Evolutionary conservation across 2,113 vertebrate species (phyloP).

Genomic region (Australoheros scitulus): DNA sequence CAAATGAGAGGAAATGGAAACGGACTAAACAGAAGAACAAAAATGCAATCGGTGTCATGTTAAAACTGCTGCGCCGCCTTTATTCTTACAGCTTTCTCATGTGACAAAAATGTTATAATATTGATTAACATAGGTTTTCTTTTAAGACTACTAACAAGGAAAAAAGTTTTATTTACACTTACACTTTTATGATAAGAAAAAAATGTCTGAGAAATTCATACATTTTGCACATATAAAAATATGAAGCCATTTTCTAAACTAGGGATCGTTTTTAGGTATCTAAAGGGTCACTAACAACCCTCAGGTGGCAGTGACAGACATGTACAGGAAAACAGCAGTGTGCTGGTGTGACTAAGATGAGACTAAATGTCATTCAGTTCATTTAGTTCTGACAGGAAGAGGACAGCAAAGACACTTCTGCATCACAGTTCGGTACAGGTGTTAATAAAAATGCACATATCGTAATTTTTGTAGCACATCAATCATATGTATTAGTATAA

Average conservation of each 20-base stretch:
- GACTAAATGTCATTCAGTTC: neutral
- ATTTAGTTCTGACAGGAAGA: neutral
- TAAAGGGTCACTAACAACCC: neutral
- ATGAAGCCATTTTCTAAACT: too few species aligned
- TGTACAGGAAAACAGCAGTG: neutral
- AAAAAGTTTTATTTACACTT: neutral
- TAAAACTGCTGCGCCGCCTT: neutral
- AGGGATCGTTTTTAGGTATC: too few species aligned
- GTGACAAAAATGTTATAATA: neutral
- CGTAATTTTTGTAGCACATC: neutral
- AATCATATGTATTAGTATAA: too few species aligned
- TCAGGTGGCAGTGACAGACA: constrained; percentile 38
- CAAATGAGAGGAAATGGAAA: too few species aligned
- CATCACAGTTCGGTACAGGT: accelerated
- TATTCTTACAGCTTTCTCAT: neutral
- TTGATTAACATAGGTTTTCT: neutral
- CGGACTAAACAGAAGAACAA: too few species aligned
- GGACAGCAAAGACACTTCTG: neutral
- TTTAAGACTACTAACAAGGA: accelerated
- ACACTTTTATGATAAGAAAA: neutral
- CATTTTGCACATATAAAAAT: too few species aligned
- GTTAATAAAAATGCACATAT: neutral
- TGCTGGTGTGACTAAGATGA: neutral
- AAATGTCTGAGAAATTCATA: too few species aligned
- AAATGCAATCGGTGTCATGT: accelerated